Percentiles rank a stretch among this genome's conserved stretches.
Conservation (phyloP, 1,140 invertebrate genomes). For the Saxidomus purpurata region DNA sequence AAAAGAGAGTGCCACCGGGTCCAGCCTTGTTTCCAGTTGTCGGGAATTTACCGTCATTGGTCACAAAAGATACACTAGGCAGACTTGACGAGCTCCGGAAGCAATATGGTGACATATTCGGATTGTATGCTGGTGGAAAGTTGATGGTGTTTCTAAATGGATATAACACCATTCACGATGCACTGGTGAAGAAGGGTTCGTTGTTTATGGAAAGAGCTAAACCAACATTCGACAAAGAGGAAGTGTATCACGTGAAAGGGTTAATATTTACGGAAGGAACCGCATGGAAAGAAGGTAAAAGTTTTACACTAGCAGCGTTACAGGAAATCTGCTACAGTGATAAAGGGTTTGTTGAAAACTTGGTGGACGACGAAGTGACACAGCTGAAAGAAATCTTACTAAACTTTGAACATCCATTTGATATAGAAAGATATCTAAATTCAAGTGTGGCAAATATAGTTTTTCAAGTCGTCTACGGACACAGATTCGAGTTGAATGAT, state of each 20-base stretch:
- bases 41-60: conserved; percentile 45
- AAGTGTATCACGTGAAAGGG: not conserved
- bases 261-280: conserved; percentile 11
- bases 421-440: conserved; percentile 1
- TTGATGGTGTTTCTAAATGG: conserved; percentile 40
- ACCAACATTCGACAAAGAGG: not conserved
- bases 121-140: conserved; percentile 41
- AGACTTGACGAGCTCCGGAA: conserved; percentile 16
- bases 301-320: not conserved
- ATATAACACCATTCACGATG: conserved; percentile 40
- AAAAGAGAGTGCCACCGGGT: conserved; percentile 31
- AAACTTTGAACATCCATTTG: not conserved
- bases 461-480: conserved; percentile 24
- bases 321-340: conserved; percentile 17
- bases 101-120: conserved; percentile 54
- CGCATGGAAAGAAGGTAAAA: not conserved
- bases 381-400: not conserved
- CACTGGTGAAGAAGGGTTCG: conserved; percentile 11
- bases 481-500: conserved; percentile 5
- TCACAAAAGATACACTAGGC: not conserved
- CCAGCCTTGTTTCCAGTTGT: conserved; percentile 46
- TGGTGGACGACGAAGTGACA: not conserved
- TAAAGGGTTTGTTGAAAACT: not conserved
- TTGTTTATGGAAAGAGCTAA: conserved; percentile 20
- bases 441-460: conserved; percentile 8